A percentile compares a stretch with the other conserved stretches of the same genome.
These are phyloP conservation scores for Alsophila aescularia DNA, from an alignment of 2,888 invertebrate genomes.

Conservation along the genomic window DNA sequence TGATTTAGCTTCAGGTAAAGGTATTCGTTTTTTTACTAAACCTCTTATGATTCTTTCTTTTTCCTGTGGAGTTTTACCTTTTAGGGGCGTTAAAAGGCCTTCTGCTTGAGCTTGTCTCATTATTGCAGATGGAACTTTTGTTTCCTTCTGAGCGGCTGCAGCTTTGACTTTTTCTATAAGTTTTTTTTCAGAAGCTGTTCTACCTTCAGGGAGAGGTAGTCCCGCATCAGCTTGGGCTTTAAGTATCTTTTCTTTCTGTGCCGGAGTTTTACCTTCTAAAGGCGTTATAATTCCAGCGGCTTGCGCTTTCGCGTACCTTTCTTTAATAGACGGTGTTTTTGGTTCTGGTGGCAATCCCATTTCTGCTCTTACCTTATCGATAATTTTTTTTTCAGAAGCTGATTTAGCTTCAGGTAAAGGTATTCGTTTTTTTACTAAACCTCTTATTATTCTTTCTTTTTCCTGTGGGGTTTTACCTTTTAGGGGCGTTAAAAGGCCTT, in stretches of 20 bases:
- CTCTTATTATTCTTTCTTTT: slow-evolving; percentile 48
- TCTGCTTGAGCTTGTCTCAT: too few species aligned
- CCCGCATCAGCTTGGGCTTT: slow-evolving; percentile 35
- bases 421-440: slow-evolving; percentile 39
- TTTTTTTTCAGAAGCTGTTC: slow-evolving; percentile 43
- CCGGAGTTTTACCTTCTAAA: slow-evolving; percentile 40
- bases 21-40: slow-evolving; percentile 40
- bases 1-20: slow-evolving; percentile 44
- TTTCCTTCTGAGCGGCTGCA: neutral
- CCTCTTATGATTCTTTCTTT: too few species aligned
- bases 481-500: slow-evolving; percentile 37
- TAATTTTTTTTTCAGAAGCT: slow-evolving; percentile 33
- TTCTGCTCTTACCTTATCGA: slow-evolving; percentile 34
- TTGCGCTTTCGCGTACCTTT: slow-evolving; percentile 32
- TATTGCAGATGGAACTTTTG: too few species aligned
- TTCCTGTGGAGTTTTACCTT: too few species aligned
- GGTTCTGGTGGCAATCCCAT: slow-evolving; percentile 39
- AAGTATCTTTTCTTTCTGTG: slow-evolving; percentile 46
- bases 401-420: slow-evolving; percentile 39
- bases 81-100: too few species aligned
- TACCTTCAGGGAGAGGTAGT: slow-evolving; percentile 45
- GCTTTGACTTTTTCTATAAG: slow-evolving; percentile 32
- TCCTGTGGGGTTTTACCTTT: slow-evolving; percentile 46
- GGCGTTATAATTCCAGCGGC: slow-evolving; percentile 40
- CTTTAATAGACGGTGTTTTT: slow-evolving; percentile 30